Evolutionary conservation across 1,140 invertebrate species (phyloP), one percentile per base, ranked within the genome.

Genomic region (Hyles vespertilio): DNA sequence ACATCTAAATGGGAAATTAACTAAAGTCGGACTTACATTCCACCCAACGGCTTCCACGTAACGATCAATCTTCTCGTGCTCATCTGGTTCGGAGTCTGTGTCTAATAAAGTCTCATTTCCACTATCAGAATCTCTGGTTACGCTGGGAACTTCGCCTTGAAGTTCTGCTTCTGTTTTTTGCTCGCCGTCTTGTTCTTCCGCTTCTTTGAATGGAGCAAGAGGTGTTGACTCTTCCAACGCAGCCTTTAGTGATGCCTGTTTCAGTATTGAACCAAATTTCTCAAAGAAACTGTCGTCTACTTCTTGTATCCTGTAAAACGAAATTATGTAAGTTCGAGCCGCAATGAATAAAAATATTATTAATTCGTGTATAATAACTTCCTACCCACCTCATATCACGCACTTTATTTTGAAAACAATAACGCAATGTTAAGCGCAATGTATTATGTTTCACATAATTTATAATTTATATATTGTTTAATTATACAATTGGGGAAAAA

Each of bases 281-380:
- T 96, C 94, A 74, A 96, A 96, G 74, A 95, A 96, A 40, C 94
- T 92, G 66, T 93, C 93, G 80, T 96, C 94, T 3, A 93, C 89
- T 87, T 95, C 93, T 87, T 95, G 94, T 58, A 95, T 91, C 86
- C 94, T 95, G 89, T 32, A 86, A 91, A 76, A 68, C 52, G 74
- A 80, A 22, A 22, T 22, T 22, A 22, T 22, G 22, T 22, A 22
- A 22, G 22, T 22, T 22, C 4, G 4, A 10, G 9, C 9, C 3
- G 7, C 9, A 11, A 46, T 22, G 22, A 22, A 22, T 22, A 22
- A 22, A 22, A 22, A 22, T 22, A 22, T 22, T 22, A 22, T 22
- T 22, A 22, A 22, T 22, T 22, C 2, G 22, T 22, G 22, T 22
- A 22, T 22, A 22, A 22, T 22, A 22, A 22, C 22, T 22, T 22